phyloP scores from a whole-genome alignment of 2,888 invertebrate species.

The Lutraria lutraria region DNA sequence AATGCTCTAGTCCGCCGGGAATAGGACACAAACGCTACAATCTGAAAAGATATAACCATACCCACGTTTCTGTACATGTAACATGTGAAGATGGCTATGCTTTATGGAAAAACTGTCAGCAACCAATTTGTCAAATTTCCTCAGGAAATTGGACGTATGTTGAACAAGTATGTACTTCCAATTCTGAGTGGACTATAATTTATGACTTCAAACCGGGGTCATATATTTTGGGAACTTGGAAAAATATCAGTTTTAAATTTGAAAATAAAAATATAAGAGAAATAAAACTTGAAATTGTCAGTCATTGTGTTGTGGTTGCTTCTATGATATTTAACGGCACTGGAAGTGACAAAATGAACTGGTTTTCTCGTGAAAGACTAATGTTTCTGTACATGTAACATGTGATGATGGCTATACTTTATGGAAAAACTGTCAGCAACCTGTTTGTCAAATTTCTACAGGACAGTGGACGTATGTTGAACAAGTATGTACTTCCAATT shows the following conservation, averaged over 20 bases:
- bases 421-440: not conserved
- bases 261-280: not conserved
- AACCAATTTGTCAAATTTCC: constrained; percentile 1
- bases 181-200: not conserved
- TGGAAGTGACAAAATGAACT: not conserved
- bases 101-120: not conserved
- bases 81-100: not conserved
- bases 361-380: constrained; percentile 2
- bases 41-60: not conserved
- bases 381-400: not conserved
- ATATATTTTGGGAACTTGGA: not conserved
- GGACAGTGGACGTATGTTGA: not conserved
- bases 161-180: not conserved
- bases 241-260: not conserved
- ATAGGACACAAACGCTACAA: not conserved
- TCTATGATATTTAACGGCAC: constrained; percentile 13
- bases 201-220: not conserved
- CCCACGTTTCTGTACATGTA: not conserved
- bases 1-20: not conserved
- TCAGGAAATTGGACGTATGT: not conserved
- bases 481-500: not conserved
- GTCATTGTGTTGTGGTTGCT: not conserved
- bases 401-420: not conserved
- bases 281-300: not conserved
- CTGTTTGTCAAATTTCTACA: not conserved